phyloP scores from a whole-genome alignment of 2,888 invertebrate genomes.

The Saturnia pavonia region DNA sequence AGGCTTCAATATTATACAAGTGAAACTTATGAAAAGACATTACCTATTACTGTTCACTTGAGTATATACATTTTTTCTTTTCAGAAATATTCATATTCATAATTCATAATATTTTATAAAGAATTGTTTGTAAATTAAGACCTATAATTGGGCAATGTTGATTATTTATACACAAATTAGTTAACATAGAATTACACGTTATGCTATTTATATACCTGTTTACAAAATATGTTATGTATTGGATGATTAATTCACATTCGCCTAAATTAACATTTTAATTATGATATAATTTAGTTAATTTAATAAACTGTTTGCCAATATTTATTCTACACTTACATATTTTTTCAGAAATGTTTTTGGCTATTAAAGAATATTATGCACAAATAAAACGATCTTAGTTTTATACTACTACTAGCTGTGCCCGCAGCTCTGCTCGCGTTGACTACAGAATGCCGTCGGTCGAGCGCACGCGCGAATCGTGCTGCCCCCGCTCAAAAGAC shows the following conservation, averaged over 20 bases:
- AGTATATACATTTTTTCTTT: not conserved
- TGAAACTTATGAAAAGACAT: constrained; percentile 18
- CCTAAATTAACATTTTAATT: not conserved
- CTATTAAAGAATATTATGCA: not conserved
- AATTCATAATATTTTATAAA: not conserved
- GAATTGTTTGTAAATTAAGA: not conserved
- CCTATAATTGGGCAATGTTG: not conserved
- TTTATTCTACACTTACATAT: too few relatives aligned
- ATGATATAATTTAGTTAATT: not conserved
- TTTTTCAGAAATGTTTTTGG: too few relatives aligned
- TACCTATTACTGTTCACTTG: not conserved
- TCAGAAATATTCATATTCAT: not conserved
- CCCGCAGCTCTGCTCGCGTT: too few relatives aligned
- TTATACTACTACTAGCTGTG: too few relatives aligned
- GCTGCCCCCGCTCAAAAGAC: too few relatives aligned
- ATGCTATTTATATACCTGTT: too few relatives aligned
- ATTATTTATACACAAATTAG: not conserved
- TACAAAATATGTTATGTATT: too few relatives aligned
- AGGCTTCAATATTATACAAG: constrained; percentile 36
- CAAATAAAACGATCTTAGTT: not conserved
- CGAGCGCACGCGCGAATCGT: too few relatives aligned
- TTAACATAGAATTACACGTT: not conserved
- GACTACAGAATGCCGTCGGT: too few relatives aligned
- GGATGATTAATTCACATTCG: not conserved
- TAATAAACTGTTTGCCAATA: not conserved